Evolutionary conservation across 2,797 vertebrate species (phyloP).

Genomic region (Allobates femoralis): DNA sequence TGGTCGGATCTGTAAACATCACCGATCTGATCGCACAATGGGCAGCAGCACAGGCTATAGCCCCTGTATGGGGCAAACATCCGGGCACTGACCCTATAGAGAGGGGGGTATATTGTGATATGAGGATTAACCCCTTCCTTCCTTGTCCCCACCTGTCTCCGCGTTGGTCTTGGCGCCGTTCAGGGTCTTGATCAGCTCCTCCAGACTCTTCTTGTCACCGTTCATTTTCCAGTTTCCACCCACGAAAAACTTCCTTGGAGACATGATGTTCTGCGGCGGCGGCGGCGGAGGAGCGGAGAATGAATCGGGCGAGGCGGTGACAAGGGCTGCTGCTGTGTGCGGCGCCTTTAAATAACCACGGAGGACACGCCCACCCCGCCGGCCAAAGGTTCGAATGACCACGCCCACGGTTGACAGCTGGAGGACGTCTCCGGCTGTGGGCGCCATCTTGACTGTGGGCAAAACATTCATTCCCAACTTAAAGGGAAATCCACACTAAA

Average conservation of each 20-base stretch:
- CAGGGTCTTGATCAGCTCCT: constrained; percentile 88
- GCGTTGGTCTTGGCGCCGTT: constrained; percentile 86
- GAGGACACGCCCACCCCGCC: constrained; percentile 36
- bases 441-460: constrained; percentile 52
- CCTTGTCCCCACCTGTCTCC: constrained; percentile 84
- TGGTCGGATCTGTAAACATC: too few species aligned
- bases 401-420: constrained; percentile 2
- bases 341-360: constrained; percentile 15
- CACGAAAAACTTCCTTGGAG: constrained; percentile 93
- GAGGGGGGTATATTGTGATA: too few species aligned
- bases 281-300: rapidly evolving
- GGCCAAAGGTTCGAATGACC: not conserved
- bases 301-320: not conserved
- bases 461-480: not conserved
- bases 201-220: constrained; percentile 90
- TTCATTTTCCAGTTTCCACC: constrained; percentile 99
- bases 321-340: rapidly evolving
- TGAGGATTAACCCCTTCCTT: not conserved
- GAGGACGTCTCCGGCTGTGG: not conserved
- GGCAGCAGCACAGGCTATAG: not conserved
- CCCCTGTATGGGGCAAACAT: not conserved
- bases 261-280: constrained; percentile 78
- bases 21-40: not conserved
- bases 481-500: not conserved
- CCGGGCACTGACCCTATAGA: not conserved